These are phyloP conservation scores for Nematostella vectensis DNA, from an alignment of 92 coral and sea anemone genomes.

Conservation along the genomic window DNA sequence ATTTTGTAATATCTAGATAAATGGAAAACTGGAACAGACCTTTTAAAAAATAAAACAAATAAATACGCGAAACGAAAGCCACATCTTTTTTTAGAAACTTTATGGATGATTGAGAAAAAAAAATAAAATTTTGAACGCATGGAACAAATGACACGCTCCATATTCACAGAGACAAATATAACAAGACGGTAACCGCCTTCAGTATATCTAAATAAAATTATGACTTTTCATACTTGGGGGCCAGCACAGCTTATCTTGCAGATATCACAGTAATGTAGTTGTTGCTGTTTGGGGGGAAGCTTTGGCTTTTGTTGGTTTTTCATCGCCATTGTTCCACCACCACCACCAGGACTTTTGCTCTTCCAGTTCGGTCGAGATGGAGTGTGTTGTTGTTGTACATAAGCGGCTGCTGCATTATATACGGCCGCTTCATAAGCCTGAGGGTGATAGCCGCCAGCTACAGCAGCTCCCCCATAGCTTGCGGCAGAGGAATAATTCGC, in stretches of 20 bases:
- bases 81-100: no score
- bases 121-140: no score
- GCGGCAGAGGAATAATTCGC: slow-evolving; percentile 67
- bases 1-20: no score
- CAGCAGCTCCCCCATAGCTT: slow-evolving; percentile 69
- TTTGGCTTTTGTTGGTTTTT: slow-evolving; percentile 62
- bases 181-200: no score
- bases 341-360: slow-evolving; percentile 32
- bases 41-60: no score
- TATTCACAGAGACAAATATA: no score
- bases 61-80: no score
- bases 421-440: slow-evolving; percentile 99
- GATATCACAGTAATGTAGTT: slow-evolving; percentile 94
- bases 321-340: slow-evolving; percentile 29
- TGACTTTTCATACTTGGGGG: slow-evolving; percentile 80
- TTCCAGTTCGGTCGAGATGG: slow-evolving; percentile 82
- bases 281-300: slow-evolving; percentile 88
- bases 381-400: slow-evolving; percentile 82
- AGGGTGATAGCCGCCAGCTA: slow-evolving; percentile 65
- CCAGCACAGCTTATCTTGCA: slow-evolving; percentile 99
- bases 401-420: slow-evolving; percentile 94
- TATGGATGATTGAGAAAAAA: no score
- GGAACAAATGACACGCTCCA: no score
- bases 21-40: no score
- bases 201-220: no score